Conservation (phyloP, 2,888 invertebrate genomes). For the Drosophila infuscata region DNA sequence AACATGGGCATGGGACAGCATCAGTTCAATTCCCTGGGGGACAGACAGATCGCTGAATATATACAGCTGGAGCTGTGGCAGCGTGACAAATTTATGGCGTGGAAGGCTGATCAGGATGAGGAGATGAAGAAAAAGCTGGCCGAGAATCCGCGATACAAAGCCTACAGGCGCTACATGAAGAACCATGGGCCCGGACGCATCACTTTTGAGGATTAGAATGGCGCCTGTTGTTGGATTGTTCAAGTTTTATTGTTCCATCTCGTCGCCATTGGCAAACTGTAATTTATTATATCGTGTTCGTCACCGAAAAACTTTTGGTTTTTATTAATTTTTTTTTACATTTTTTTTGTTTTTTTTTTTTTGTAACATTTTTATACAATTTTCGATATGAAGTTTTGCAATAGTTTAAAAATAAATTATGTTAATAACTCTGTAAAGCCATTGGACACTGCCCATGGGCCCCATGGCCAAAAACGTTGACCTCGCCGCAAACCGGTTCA, state of each 20-base stretch:
- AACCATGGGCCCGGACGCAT: constrained; percentile 95
- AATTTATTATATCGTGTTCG: constrained; percentile 37
- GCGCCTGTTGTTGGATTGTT: constrained; percentile 50
- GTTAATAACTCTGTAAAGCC: constrained; percentile 53
- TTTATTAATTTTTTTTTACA: background rate
- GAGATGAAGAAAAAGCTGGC: constrained; percentile 93
- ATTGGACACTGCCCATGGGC: constrained; percentile 38
- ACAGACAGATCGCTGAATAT: constrained; percentile 90
- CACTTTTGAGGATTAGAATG: constrained; percentile 92
- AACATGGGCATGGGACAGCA: constrained; percentile 90
- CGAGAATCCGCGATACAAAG: constrained; percentile 94
- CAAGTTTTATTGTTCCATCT: constrained; percentile 81
- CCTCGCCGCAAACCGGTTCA: constrained; percentile 65
- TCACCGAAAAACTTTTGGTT: background rate
- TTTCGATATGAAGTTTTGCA: constrained; percentile 39
- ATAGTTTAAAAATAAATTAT: constrained; percentile 61
- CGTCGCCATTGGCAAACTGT: constrained; percentile 28
- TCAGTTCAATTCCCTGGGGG: constrained; percentile 91
- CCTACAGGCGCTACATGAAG: constrained; percentile 95
- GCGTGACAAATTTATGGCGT: constrained; percentile 90
- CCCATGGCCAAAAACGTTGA: constrained; percentile 54
- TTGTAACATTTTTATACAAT: constrained; percentile 25
- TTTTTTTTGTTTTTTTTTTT: constrained; percentile 13
- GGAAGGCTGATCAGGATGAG: constrained; percentile 94
- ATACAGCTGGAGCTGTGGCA: constrained; percentile 93